These are phyloP conservation scores for Phylloscopus trochiloides DNA, from an alignment of 2,113 vertebrate genomes.

Conservation along the genomic window DNA sequence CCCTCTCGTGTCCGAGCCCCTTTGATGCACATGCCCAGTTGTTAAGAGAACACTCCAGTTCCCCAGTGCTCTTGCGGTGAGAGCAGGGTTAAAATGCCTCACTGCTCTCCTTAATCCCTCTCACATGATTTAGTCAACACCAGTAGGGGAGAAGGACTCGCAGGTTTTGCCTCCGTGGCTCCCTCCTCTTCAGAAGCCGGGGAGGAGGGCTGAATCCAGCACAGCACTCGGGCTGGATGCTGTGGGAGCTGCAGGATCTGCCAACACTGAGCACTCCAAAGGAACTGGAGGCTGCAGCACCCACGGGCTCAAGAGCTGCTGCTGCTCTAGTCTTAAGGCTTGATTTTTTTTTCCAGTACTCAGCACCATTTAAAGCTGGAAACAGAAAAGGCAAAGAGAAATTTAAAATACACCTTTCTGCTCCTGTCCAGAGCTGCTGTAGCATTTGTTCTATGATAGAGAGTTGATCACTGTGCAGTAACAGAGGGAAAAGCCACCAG, in stretches of 20 bases:
- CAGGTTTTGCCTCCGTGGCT: neutral
- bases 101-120: neutral
- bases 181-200: neutral
- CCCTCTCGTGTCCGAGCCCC: neutral
- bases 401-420: neutral
- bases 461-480: neutral
- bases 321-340: neutral
- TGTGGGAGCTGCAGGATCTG: neutral
- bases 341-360: neutral
- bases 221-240: neutral
- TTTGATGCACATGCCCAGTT: neutral
- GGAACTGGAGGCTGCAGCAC: neutral
- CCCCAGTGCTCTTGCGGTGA: neutral
- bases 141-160: neutral
- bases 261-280: neutral
- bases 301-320: neutral
- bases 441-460: neutral
- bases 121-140: conserved; percentile 11
- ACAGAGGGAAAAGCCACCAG: neutral
- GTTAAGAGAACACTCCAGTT: neutral
- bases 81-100: conserved; percentile 22
- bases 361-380: neutral
- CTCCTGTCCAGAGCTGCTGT: neutral
- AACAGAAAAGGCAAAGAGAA: neutral
- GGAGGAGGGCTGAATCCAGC: neutral